These are phyloP conservation scores for Prunella himalayana DNA, from an alignment of 2,113 vertebrate genomes.

Conservation along the genomic window DNA sequence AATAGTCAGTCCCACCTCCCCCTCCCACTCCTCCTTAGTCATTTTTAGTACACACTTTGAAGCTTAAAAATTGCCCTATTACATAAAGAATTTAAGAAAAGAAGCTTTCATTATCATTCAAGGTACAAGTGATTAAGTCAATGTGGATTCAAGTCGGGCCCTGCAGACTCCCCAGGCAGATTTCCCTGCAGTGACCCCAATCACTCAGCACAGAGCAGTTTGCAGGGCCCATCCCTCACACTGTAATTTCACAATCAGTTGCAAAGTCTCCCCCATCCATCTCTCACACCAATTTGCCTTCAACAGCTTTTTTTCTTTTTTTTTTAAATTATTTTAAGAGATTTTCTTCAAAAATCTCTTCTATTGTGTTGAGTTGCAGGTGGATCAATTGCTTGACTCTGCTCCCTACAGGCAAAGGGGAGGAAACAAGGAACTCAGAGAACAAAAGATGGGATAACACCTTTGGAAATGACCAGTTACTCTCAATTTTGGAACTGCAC, in stretches of 20 bases:
- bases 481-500: neutral
- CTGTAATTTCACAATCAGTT: neutral
- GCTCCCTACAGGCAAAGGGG: neutral
- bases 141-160: neutral
- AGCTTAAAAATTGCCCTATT: conserved; percentile 26
- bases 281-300: neutral
- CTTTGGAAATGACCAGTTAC: neutral
- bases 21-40: conserved; percentile 18
- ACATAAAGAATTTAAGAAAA: conserved; percentile 23
- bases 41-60: conserved; percentile 28
- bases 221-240: neutral
- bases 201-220: neutral
- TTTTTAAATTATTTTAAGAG: too few species aligned
- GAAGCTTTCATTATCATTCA: neutral
- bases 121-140: conserved; percentile 4
- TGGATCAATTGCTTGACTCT: neutral
- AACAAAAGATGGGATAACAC: neutral
- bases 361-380: neutral
- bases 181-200: neutral
- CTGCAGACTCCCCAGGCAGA: neutral
- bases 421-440: neutral
- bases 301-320: neutral
- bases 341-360: neutral
- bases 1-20: neutral
- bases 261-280: neutral